Evolutionary conservation across 2,113 vertebrate genomes (phyloP), one percentile per base, ranked within the genome.

Genomic region (Zosterops lateralis): DNA sequence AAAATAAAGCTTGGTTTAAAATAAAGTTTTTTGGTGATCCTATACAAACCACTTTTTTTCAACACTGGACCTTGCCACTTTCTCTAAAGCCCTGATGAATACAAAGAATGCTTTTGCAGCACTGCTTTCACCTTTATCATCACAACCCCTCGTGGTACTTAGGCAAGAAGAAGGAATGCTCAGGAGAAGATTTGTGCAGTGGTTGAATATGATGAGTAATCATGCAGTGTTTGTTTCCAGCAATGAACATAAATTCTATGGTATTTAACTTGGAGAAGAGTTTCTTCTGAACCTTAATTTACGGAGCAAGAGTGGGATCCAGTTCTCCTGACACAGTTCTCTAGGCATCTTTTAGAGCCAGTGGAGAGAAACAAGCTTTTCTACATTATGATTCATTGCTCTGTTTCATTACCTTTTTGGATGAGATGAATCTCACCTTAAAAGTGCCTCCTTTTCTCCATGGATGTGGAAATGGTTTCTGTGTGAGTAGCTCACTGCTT

Each of bases 381-480:
- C 61, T 64, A 36, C 3, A 0, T 19, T 76, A 38, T 9, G 19
- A 44, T 32, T 75, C 1, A 64, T 79, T 62, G 42, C 34, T 53
- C n/a, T 70, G 12, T 71, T 93, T 67, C 44, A 60, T 78, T 74
- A 54, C 8, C 7, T 21, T 38, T 54, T 84, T n/a, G 42, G 34
- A 62, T 74, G 42, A 94, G 57, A 44, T 42, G 12, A 79, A 70
- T 76, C 42, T 86, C 38, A 80, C n/a, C 47, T 87, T 75, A 42
- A 14, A 87, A 73, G n/a, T 40, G n/a, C 19, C 13, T 68, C 77
- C 14, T 79, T 67, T 31, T 74, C 53, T 60, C 53, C n/a, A 36
- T 4, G 48, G 61, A n/a, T 32, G 19, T 71, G 36, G 40, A 91
- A 81, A 53, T 3, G 12, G 14, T 60, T 88, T 82, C 40, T 72